Conservation (phyloP, 2,888 invertebrate species). For the Phytoseiulus persimilis region DNA sequence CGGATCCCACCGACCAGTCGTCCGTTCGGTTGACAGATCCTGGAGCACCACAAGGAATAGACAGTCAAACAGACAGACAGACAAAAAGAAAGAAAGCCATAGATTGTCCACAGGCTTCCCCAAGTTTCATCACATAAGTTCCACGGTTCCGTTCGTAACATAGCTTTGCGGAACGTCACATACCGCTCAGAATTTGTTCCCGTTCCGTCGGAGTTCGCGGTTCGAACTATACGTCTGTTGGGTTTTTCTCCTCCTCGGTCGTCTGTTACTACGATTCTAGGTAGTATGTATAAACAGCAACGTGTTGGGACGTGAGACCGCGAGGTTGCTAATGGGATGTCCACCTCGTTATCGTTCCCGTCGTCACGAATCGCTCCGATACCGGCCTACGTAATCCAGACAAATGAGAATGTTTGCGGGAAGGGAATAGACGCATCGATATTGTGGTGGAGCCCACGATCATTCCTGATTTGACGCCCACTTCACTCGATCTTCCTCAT, state of each 20-base stretch:
- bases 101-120: background rate
- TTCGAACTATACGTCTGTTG: background rate
- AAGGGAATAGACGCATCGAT: background rate
- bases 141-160: background rate
- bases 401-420: background rate
- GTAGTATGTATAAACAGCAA: background rate
- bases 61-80: background rate
- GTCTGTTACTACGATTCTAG: background rate
- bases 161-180: background rate
- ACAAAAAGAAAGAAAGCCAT: background rate
- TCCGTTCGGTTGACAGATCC: background rate
- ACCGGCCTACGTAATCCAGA: background rate
- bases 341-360: background rate
- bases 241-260: background rate
- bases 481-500: background rate
- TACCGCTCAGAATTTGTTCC: background rate
- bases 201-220: background rate
- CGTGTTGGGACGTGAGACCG: background rate
- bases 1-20: background rate
- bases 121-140: background rate
- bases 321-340: background rate
- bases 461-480: background rate
- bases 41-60: background rate
- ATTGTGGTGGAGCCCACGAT: background rate
- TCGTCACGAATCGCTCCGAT: background rate